These are phyloP conservation scores for Turnix velox DNA, from an alignment of 2,113 vertebrate genomes.

Conservation along the genomic window DNA sequence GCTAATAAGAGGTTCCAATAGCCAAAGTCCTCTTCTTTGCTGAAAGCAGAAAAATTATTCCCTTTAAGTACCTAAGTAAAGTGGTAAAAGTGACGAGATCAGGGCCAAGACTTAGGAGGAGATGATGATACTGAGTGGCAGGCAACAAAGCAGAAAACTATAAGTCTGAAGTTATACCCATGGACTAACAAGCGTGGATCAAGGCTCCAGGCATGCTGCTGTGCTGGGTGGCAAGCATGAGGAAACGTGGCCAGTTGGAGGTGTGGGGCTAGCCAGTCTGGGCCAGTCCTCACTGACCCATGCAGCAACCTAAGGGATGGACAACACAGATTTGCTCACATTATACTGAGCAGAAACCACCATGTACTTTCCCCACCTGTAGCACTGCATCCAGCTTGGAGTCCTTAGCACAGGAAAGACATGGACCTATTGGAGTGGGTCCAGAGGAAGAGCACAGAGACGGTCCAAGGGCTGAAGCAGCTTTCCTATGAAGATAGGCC, in stretches of 20 bases:
- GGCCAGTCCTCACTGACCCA: neutral
- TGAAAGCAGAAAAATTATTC: neutral
- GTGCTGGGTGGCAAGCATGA: neutral
- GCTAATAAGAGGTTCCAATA: neutral
- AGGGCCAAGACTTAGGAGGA: neutral
- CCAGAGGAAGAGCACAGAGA: neutral
- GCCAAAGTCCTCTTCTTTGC: neutral
- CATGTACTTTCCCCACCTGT: neutral
- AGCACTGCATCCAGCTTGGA: neutral
- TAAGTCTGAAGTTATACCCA: neutral
- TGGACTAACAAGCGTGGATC: accelerated
- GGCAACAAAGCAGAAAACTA: neutral
- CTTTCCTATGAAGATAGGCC: neutral
- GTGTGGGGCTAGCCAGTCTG: accelerated
- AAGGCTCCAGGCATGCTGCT: accelerated
- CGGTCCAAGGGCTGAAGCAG: neutral
- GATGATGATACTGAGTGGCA: neutral
- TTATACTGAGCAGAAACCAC: neutral
- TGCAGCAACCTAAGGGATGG: neutral
- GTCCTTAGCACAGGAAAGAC: neutral
- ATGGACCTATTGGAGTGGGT: neutral
- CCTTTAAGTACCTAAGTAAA: neutral
- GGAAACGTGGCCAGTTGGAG: neutral
- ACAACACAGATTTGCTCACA: neutral
- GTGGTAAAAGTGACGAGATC: neutral